Conservation (phyloP, 2,113 vertebrate genomes). For the Indri indri region DNA sequence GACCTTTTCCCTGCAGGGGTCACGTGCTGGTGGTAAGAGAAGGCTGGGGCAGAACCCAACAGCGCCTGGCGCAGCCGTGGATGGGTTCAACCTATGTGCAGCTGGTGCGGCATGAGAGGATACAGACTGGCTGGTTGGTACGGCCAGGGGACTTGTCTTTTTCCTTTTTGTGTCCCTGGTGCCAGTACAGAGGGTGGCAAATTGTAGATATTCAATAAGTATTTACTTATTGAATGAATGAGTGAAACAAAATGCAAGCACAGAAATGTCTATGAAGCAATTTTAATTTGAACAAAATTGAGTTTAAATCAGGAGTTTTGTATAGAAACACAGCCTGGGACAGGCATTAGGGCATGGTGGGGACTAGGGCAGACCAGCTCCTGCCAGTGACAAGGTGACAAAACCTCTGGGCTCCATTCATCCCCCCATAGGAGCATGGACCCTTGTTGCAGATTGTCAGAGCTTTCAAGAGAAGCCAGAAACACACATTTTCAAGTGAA, state of each 20-base stretch:
- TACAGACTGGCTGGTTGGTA: rapidly evolving
- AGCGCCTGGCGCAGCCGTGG: not conserved
- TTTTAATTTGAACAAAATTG: not conserved
- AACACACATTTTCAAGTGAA: not conserved
- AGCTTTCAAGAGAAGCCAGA: not conserved
- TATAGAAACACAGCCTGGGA: no score
- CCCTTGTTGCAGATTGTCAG: not conserved
- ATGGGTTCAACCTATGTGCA: not conserved
- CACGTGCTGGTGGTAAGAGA: no score
- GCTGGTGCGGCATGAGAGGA: rapidly evolving
- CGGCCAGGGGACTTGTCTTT: not conserved
- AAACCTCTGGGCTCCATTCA: not conserved
- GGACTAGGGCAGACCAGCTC: not conserved
- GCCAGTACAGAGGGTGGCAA: not conserved
- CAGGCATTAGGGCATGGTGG: rapidly evolving
- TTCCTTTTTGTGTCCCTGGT: not conserved
- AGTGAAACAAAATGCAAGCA: not conserved
- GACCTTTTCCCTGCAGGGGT: no score
- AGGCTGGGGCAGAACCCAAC: not conserved
- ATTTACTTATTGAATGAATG: not conserved
- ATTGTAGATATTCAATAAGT: rapidly evolving
- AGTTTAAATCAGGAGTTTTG: no score
- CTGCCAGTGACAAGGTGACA: not conserved
- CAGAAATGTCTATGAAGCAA: not conserved
- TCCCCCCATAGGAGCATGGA: not conserved